Evolutionary conservation across 2,113 vertebrate species (phyloP).

Genomic region (Rafetus swinhoei): DNA sequence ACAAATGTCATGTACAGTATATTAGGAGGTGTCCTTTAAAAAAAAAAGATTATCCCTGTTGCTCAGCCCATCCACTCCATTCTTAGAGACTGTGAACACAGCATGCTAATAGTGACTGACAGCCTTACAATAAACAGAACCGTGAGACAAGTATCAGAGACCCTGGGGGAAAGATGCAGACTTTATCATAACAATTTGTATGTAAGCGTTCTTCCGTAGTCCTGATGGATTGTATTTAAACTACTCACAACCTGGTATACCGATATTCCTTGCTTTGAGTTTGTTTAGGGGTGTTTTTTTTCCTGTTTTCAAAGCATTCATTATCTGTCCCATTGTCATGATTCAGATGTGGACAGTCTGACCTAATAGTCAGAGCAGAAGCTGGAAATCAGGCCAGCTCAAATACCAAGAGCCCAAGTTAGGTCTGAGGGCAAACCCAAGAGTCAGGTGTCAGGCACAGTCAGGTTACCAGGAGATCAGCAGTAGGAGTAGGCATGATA

Average conservation of each 20-base stretch:
- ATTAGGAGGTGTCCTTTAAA: neutral
- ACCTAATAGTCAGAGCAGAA: neutral
- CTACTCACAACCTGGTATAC: neutral
- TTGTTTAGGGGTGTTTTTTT: neutral
- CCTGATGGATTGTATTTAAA: slow-evolving; percentile 4
- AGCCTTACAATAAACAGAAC: neutral
- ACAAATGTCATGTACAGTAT: slow-evolving; percentile 13
- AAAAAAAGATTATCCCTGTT: neutral
- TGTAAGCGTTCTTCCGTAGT: neutral
- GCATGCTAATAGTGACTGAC: neutral
- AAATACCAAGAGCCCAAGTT: neutral
- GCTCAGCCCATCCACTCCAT: neutral
- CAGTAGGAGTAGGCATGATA: neutral
- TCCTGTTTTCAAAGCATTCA: slow-evolving; percentile 51
- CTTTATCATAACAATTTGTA: slow-evolving; percentile 8
- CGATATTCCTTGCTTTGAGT: neutral
- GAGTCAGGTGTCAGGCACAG: neutral
- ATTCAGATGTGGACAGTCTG: neutral
- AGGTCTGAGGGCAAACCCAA: neutral
- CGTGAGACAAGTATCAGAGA: neutral
- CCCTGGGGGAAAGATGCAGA: fast-evolving
- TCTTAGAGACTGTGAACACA: fast-evolving
- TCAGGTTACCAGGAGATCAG: neutral
- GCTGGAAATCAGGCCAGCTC: neutral
- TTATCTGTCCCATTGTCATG: slow-evolving; percentile 3